Conservation (phyloP, 1,140 invertebrate species). For the Aphidius gifuensis region DNA sequence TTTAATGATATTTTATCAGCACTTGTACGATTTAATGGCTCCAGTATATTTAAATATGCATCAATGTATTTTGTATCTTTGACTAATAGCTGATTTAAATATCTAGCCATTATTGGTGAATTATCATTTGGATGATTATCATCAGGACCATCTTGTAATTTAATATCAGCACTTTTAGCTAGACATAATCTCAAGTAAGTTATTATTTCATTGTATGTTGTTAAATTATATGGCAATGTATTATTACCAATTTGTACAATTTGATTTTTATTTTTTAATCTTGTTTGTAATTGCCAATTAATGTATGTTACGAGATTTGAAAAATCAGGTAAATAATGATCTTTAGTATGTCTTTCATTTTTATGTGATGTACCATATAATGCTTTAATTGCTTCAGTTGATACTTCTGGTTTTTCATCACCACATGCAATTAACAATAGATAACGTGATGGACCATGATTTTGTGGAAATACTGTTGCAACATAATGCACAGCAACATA, state of each 20-base stretch:
- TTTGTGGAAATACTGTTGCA: constrained; percentile 73
- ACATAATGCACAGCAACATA: constrained; percentile 81
- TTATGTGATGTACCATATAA: constrained; percentile 62
- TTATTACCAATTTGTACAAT: constrained; percentile 59
- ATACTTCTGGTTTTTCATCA: constrained; percentile 79
- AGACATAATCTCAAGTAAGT: constrained; percentile 76
- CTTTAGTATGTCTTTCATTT: constrained; percentile 47
- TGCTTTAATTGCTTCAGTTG: constrained; percentile 68
- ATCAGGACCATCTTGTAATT: constrained; percentile 43
- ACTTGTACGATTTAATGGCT: constrained; percentile 61
- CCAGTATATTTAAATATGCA: constrained; percentile 65
- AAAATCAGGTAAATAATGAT: constrained; percentile 55
- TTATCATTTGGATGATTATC: constrained; percentile 61
- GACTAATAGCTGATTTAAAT: constrained; percentile 55
- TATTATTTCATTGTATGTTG: constrained; percentile 63
- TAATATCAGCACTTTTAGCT: constrained; percentile 55
- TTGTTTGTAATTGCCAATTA: constrained; percentile 61
- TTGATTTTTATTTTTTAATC: constrained; percentile 54
- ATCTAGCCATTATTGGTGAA: constrained; percentile 61
- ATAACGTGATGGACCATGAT: constrained; percentile 79
- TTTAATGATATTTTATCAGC: constrained; percentile 64
- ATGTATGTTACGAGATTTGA: constrained; percentile 63
- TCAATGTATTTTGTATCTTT: constrained; percentile 58
- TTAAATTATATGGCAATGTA: constrained; percentile 56
- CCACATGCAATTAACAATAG: constrained; percentile 80